A percentile compares a stretch with the other conserved stretches of the same genome.
Conservation (phyloP, 1,140 invertebrate species). For the Trachymyrmex septentrionalis region DNA sequence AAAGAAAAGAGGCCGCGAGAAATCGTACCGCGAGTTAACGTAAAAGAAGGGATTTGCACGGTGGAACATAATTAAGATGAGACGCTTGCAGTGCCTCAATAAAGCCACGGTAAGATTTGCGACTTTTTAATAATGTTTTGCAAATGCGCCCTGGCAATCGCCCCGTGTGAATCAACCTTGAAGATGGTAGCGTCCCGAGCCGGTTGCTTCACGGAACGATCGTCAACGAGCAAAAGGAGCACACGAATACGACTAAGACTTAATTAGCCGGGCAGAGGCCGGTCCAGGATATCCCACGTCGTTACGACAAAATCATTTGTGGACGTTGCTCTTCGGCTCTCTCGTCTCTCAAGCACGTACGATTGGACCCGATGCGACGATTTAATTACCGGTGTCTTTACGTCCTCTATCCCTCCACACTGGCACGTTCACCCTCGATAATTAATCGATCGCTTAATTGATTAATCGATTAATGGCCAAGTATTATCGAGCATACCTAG, state of each 20-base stretch:
- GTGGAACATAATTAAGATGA: slow-evolving; percentile 17
- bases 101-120: slow-evolving; percentile 16
- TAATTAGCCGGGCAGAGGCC: slow-evolving; percentile 73
- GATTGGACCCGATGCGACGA: slow-evolving; percentile 79
- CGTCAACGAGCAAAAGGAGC: slow-evolving; percentile 64
- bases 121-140: slow-evolving; percentile 35
- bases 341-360: slow-evolving; percentile 71
- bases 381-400: slow-evolving; percentile 77
- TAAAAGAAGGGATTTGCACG: neutral
- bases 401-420: slow-evolving; percentile 14
- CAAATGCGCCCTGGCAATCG: slow-evolving; percentile 47
- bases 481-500: slow-evolving; percentile 61
- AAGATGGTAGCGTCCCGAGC: slow-evolving; percentile 62
- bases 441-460: slow-evolving; percentile 81
- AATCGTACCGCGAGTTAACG: neutral
- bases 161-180: slow-evolving; percentile 69
- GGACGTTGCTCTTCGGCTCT: slow-evolving; percentile 73
- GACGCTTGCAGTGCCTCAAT: neutral
- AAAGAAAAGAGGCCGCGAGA: neutral
- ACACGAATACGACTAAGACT: slow-evolving; percentile 73
- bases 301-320: slow-evolving; percentile 81
- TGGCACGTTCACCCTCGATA: slow-evolving; percentile 72
- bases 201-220: slow-evolving; percentile 62
- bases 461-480: slow-evolving; percentile 79
- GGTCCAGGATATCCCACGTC: slow-evolving; percentile 70